phyloP scores from a whole-genome alignment of 2,113 vertebrate species.

The Laticauda laticaudata region DNA sequence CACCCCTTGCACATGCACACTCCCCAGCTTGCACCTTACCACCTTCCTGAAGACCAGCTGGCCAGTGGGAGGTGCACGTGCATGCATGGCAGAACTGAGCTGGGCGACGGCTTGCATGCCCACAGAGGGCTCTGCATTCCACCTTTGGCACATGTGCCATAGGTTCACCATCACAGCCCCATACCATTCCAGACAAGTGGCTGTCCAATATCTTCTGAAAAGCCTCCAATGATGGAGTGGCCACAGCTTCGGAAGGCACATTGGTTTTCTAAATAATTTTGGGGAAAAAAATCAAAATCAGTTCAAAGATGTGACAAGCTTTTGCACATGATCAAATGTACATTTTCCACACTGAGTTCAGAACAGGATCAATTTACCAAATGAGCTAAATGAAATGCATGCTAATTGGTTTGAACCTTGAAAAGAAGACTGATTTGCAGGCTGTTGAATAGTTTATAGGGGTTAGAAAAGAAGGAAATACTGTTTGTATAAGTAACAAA shows the following conservation, averaged over 20 bases:
- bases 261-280: not conserved
- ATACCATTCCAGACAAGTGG: not conserved
- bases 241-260: not conserved
- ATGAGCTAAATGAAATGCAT: not conserved
- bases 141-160: no score
- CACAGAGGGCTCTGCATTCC: no score
- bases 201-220: not conserved
- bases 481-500: not conserved
- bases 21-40: no score
- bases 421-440: not conserved
- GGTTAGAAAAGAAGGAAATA: not conserved
- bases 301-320: not conserved
- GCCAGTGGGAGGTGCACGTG: no score
- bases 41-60: no score
- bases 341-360: not conserved
- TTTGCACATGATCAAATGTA: not conserved
- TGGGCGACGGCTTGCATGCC: no score
- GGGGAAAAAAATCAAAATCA: not conserved
- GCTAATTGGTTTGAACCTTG: not conserved
- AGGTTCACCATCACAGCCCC: no score
- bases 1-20: no score
- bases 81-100: no score
- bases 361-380: not conserved
- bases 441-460: not conserved
- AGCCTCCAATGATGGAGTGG: not conserved